These are phyloP conservation scores for Notospermus geniculatus DNA, from an alignment of 1,140 invertebrate species.

Conservation along the genomic window DNA sequence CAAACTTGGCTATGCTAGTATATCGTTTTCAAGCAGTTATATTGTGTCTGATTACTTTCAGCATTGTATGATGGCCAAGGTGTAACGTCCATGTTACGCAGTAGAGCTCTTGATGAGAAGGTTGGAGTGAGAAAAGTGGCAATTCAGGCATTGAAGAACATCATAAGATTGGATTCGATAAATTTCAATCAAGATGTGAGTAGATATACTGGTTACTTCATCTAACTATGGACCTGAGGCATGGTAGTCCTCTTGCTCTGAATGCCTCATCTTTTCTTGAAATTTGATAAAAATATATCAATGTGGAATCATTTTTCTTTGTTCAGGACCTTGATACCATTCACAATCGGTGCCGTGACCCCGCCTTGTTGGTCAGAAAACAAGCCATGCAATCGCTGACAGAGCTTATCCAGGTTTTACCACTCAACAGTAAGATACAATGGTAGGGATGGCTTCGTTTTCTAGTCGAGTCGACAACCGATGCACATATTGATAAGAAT, in stretches of 20 bases:
- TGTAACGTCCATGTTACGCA: slow-evolving; percentile 56
- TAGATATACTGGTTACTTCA: too few species aligned
- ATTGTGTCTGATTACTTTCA: slow-evolving; percentile 24
- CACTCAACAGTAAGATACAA: slow-evolving; percentile 53
- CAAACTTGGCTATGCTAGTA: too few species aligned
- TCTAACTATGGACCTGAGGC: too few species aligned
- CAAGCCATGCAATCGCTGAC: slow-evolving; percentile 62
- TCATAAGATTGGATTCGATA: slow-evolving; percentile 32
- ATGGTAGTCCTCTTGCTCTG: too few species aligned
- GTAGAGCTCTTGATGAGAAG: slow-evolving; percentile 61
- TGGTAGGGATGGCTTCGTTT: too few species aligned
- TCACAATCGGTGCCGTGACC: slow-evolving; percentile 60
- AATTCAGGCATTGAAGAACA: slow-evolving; percentile 58
- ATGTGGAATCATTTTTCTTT: too few species aligned
- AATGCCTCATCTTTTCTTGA: too few species aligned
- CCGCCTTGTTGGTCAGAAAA: slow-evolving; percentile 61
- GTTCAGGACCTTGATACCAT: slow-evolving; percentile 55
- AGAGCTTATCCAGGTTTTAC: slow-evolving; percentile 57
- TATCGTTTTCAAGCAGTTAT: too few species aligned
- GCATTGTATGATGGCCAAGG: slow-evolving; percentile 46
- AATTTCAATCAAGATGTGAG: slow-evolving; percentile 36
- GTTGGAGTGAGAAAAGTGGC: slow-evolving; percentile 63
- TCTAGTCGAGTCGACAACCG: too few species aligned
- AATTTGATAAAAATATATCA: too few species aligned
- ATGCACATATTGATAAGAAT: too few species aligned